phyloP scores from a whole-genome alignment of 2,888 invertebrate genomes.

The Gnatocerus cornutus region DNA sequence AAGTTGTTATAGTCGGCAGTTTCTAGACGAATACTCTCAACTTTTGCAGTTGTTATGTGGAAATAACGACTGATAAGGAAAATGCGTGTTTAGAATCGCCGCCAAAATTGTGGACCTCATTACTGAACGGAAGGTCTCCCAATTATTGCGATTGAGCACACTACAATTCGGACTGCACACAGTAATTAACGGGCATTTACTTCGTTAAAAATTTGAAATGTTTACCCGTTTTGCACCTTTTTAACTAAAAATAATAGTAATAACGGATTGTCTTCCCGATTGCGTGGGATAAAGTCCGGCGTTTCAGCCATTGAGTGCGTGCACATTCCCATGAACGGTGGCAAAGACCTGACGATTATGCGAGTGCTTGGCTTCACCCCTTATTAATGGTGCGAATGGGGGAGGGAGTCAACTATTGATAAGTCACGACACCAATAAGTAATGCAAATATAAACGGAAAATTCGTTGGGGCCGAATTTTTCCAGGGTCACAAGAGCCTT shows the following conservation, averaged over 20 bases:
- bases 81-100: constrained; percentile 28
- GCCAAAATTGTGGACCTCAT: constrained; percentile 27
- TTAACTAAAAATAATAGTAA: constrained; percentile 44
- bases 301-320: constrained; percentile 53
- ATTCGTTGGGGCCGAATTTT: background rate
- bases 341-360: constrained; percentile 58
- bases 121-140: constrained; percentile 43
- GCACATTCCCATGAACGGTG: constrained; percentile 59
- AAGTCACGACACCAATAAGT: constrained; percentile 41
- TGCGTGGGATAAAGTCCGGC: constrained; percentile 51
- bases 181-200: constrained; percentile 41
- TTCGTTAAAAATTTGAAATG: constrained; percentile 45
- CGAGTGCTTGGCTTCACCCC: constrained; percentile 48
- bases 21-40: background rate
- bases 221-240: constrained; percentile 41
- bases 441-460: constrained; percentile 23
- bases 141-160: constrained; percentile 36
- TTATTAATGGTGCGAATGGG: constrained; percentile 34
- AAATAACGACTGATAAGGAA: constrained; percentile 30
- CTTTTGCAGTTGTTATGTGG: constrained; percentile 9
- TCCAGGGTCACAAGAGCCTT: background rate
- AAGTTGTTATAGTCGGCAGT: background rate
- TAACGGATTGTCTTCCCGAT: constrained; percentile 49
- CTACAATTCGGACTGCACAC: constrained; percentile 15
- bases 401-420: constrained; percentile 37